phyloP scores from a whole-genome alignment of 2,797 vertebrate genomes.

The Coregonus sp. region DNA sequence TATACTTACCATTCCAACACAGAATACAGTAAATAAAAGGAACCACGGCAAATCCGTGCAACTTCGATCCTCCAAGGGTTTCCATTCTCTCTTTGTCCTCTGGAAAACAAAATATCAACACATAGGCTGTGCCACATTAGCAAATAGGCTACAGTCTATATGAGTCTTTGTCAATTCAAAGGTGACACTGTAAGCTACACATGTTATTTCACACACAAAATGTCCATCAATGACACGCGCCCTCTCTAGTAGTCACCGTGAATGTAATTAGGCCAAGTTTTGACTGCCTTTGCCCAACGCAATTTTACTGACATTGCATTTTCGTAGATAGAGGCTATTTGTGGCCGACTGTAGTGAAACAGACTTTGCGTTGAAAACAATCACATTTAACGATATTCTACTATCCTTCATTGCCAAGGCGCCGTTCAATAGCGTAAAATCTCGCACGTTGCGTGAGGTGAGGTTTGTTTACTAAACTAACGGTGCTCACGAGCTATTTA shows the following conservation, averaged over 20 bases:
- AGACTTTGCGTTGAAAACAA: neutral
- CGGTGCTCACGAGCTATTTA: neutral
- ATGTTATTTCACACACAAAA: neutral
- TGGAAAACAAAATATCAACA: slow-evolving; percentile 53
- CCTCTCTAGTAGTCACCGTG: neutral
- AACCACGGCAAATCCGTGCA: slow-evolving; percentile 98
- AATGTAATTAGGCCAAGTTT: slow-evolving; percentile 2
- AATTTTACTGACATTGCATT: neutral
- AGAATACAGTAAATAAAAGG: slow-evolving; percentile 91
- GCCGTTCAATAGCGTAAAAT: neutral
- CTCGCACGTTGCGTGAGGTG: neutral
- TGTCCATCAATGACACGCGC: neutral
- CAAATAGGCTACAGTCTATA: neutral
- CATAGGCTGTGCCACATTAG: slow-evolving; percentile 21
- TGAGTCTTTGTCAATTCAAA: neutral
- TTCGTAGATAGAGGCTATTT: neutral
- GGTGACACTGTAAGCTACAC: neutral
- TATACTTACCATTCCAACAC: slow-evolving; percentile 91
- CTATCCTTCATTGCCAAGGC: neutral
- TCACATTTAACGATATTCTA: neutral
- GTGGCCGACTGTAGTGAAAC: neutral
- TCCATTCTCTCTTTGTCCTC: slow-evolving; percentile 97
- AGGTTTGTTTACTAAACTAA: slow-evolving; percentile 12
- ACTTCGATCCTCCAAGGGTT: slow-evolving; percentile 93
- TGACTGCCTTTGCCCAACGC: neutral